A percentile compares a stretch with the other conserved stretches of the same genome.
phyloP scores from a whole-genome alignment of 2,888 invertebrate species.

The Xiphydria camelus region DNA sequence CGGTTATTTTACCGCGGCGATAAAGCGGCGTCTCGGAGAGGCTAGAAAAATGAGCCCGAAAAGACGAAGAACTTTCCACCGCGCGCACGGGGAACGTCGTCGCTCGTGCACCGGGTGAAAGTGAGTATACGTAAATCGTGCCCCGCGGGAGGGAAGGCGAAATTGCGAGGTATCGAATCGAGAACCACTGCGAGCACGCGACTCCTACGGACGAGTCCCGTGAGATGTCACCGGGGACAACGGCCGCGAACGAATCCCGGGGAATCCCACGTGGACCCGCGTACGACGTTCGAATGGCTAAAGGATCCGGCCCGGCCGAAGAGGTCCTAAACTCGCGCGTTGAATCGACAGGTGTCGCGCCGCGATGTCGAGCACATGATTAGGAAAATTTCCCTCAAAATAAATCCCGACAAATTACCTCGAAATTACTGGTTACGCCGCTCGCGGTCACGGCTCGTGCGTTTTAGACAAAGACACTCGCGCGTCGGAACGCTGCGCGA shows the following conservation, averaged over 20 bases:
- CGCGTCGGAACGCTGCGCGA: neutral
- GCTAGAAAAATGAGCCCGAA: too few species aligned
- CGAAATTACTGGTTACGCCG: slow-evolving; percentile 5
- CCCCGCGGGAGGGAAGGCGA: slow-evolving; percentile 11
- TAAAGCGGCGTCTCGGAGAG: too few species aligned
- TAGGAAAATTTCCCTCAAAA: too few species aligned
- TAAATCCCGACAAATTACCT: neutral
- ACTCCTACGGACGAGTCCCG: slow-evolving; percentile 22
- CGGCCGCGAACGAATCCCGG: slow-evolving; percentile 17
- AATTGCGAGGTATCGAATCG: slow-evolving; percentile 8
- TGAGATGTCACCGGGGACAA: slow-evolving; percentile 39
- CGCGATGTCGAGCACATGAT: too few species aligned
- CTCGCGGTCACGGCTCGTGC: slow-evolving; percentile 9
- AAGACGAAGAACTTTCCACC: too few species aligned
- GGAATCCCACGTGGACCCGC: slow-evolving; percentile 40
- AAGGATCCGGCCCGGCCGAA: neutral
- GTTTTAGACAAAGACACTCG: slow-evolving; percentile 10
- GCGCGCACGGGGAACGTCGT: too few species aligned
- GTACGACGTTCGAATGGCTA: slow-evolving; percentile 32
- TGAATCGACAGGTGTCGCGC: neutral
- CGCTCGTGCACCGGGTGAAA: slow-evolving; percentile 37
- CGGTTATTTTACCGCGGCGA: too few species aligned
- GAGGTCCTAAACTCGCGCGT: neutral
- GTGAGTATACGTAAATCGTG: slow-evolving; percentile 43
- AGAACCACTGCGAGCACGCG: slow-evolving; percentile 21